A percentile compares a stretch with the other conserved stretches of the same genome.
Evolutionary conservation across 2,888 invertebrate genomes (phyloP).

Genomic region (Oegoconia quadripuncta): DNA sequence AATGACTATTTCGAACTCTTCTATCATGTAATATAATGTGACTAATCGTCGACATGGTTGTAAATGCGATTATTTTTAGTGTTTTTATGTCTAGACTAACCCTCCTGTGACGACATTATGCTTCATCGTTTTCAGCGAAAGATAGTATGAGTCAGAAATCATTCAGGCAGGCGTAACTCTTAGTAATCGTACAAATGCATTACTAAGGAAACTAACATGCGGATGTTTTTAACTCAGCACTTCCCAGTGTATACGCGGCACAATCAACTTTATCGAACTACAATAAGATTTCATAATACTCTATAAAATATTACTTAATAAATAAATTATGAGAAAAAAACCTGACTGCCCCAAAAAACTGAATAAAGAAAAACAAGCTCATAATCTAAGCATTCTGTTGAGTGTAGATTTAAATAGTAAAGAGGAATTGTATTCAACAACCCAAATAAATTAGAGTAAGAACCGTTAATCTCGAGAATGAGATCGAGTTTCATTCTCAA

Average conservation of each 20-base stretch:
- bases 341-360: too few relatives aligned
- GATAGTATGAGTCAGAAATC: constrained; percentile 47
- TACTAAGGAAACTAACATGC: constrained; percentile 2
- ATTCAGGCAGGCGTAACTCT: constrained; percentile 44
- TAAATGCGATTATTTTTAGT: constrained; percentile 1
- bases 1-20: too few relatives aligned
- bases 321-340: too few relatives aligned
- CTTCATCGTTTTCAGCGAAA: constrained; percentile 64
- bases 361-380: too few relatives aligned
- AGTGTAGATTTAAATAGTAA: too few relatives aligned
- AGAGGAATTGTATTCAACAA: too few relatives aligned
- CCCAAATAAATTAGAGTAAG: too few relatives aligned
- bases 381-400: too few relatives aligned
- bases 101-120: constrained; percentile 37
- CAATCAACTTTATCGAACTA: not conserved
- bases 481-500: too few relatives aligned
- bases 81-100: constrained; percentile 29
- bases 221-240: constrained; percentile 4
- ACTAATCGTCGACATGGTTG: constrained; percentile 1
- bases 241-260: not conserved
- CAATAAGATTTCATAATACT: not conserved
- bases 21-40: too few relatives aligned
- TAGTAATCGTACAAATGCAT: constrained; percentile 13
- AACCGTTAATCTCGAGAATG: too few relatives aligned
- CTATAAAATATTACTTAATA: too few relatives aligned